Base-by-base conservation (phyloP, 2,797 vertebrate genomes). In the Acomys russatus region DNA sequence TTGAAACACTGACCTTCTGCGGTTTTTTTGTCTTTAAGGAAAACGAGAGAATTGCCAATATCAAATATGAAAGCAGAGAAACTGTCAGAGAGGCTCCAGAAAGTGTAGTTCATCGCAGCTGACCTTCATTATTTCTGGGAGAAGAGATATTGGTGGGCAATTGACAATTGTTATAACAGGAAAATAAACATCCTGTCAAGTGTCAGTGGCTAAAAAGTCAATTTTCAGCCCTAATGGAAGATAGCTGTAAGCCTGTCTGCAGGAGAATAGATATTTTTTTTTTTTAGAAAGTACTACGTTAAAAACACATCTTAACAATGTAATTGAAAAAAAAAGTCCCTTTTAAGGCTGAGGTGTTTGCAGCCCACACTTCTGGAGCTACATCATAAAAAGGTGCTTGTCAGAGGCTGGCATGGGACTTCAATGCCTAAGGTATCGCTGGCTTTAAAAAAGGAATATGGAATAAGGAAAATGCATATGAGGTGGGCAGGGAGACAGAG, bases 171-270 rank as follows among this genome's bases (percentile, higher is more conserved):
- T 90, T 97, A 89, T 80, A 97, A 93, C 1, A 23, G 86, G 68
- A 94, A 98, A 95, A 97, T 44, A 97, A 97, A 97, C 59, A 73
- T 38, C 88, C 96, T 97, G 96, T 97, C 97, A 78, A 97, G 94
- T 89, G 86, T 63, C 95, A 88, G 74, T 82, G 78, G 93, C 68
- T 95, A 85, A 83, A 97, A 95, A 88, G 93, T 96, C 96, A 80
- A 97, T 98, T 97, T 94, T 66, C 33, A 78, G 78, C 71, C 61
- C 96, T 97, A 85, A 79, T 61, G 94, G 95, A 93, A 97, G 97
- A 92, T 23, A 83, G 95, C 93, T 94, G 84, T 6, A 79, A 49
- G 86, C 84, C 78, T 96, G 28, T 91, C 97, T 96, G 82, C 84
- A 79, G 56, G 96, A 35, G 70, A 97, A 97, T 23, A 97, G 93